These are phyloP conservation scores for Harpagoxenus sublaevis DNA, from an alignment of 2,888 invertebrate species.

Conservation along the genomic window DNA sequence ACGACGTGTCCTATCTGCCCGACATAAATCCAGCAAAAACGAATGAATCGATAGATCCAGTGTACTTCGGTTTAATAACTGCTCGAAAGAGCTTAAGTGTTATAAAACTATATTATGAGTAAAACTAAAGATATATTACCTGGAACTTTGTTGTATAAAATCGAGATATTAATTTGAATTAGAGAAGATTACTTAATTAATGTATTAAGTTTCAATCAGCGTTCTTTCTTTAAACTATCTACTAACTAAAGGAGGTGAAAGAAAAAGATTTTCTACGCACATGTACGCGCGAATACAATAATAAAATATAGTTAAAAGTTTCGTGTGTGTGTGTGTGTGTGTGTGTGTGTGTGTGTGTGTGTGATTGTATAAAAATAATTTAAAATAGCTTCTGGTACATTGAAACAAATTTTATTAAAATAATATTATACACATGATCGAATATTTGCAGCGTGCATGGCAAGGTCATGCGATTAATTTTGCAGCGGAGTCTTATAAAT, in stretches of 20 bases:
- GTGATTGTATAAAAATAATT: conserved; percentile 8
- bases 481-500: conserved; percentile 38
- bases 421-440: not conserved
- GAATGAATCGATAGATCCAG: conserved; percentile 35
- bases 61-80: conserved; percentile 30
- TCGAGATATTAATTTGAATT: conserved; percentile 11
- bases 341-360: too few relatives aligned
- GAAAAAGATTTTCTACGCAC: not conserved
- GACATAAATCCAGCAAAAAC: conserved; percentile 52
- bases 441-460: not conserved
- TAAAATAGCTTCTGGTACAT: not conserved
- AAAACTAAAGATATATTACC: not conserved
- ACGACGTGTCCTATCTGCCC: conserved; percentile 40
- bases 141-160: not conserved
- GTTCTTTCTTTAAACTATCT: not conserved
- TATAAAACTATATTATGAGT: conserved; percentile 14
- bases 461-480: conserved; percentile 51
- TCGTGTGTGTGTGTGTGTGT: too few relatives aligned
- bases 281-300: not conserved
- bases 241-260: not conserved
- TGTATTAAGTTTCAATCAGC: not conserved
- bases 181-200: not conserved
- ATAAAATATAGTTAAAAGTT: not conserved
- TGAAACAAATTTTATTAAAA: not conserved
- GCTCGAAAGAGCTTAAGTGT: not conserved